Evolutionary conservation across 2,113 vertebrate species (phyloP), one percentile per base, ranked within the genome.

Genomic region (Eretmochelys imbricata): DNA sequence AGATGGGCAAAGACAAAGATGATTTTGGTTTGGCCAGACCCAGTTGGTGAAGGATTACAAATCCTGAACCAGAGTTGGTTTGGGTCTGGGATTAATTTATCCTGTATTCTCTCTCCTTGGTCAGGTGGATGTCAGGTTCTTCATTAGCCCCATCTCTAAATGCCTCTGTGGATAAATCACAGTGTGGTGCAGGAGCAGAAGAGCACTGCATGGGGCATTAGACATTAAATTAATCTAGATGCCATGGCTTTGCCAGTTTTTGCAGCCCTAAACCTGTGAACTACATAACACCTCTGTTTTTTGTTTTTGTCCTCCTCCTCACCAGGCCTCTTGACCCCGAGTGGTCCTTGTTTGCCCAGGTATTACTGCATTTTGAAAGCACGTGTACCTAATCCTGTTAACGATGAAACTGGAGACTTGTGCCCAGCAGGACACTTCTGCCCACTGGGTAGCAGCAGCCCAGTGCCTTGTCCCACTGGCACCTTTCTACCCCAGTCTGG

Each of bases 401-500:
- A 92, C 0, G 94, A 94, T 42, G 93, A 87, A 11, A 82, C 83
- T 2, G 99, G 99, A 81, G 98, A 89, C 38, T 89, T 97, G 12
- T 99, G 99, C 95, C 99, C 99, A 25, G 91, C 97, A 10, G 99
- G 99, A 14, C 98, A 94, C 17, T 99, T 98, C 95, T 99, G 99
- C 95, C 99, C 98, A 1, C 79, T 98, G 72, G 98, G 98, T 2
- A 99, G 98, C 89, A 97, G 97, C 54, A 83, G 97, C 31, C 99
- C 99, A 3, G 55, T 98, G 48, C 97, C 97, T 1, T 99, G 99
- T 38, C 99, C 99, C 17, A 6, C 90, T 16, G 99, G 99, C 54
- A 98, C 98, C 1, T 98, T 98, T 48, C 98, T 98, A 72, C 97
- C 97, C 55, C 97, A 97, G 4, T 5, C 49, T 25, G 99, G 99